Base-by-base conservation (phyloP, 1,140 invertebrate species). In the Drosophila bipectinata region DNA sequence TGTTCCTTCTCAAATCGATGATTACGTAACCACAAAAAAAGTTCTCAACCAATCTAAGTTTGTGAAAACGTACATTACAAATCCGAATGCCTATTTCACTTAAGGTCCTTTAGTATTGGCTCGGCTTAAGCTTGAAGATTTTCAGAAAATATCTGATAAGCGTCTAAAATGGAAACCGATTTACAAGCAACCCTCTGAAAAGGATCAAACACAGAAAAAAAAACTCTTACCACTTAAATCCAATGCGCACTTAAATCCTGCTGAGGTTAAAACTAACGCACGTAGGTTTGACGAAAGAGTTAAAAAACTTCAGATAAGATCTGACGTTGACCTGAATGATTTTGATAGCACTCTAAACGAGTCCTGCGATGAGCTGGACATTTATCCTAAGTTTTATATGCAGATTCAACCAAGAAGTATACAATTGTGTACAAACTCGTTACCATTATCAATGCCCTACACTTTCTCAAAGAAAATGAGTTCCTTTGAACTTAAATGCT, bases 1-100 rank as follows among this genome's bases (percentile, higher is more conserved):
- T 14, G 49, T 5, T 37, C 2, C 59, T 57, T 3, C 6, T 18
- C 32, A n/a, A 6, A 5, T 60, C 0, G 90, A 90, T 34, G 91
- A 92, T 1, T 92, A 75, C 56, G 64, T 92, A 26, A 92, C 91
- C 51, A 92, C 88, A 21, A 90, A 92, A 64, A 91, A 92, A 51
- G 91, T 92, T 21, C 81, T 92, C 10, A 92, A 90, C 18, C 90
- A 92, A 51, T 92, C 91, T 26, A 92, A 92, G 66, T 92, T 91
- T 74, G 91, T 92, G 12, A 92, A 91, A 51, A 92, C 91, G 0
- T 92, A 92, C 44, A 90, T 92, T 6, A 92, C 91, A 58, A 91
- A 92, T 67, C 91, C 91, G 1, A 91, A 92, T 67, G 66, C 90
- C 14, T 84, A 83, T 34, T 91, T 92, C 37, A 80, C 78, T 12